Conservation (phyloP, 2,797 vertebrate species). For the Scyliorhinus canicula region DNA sequence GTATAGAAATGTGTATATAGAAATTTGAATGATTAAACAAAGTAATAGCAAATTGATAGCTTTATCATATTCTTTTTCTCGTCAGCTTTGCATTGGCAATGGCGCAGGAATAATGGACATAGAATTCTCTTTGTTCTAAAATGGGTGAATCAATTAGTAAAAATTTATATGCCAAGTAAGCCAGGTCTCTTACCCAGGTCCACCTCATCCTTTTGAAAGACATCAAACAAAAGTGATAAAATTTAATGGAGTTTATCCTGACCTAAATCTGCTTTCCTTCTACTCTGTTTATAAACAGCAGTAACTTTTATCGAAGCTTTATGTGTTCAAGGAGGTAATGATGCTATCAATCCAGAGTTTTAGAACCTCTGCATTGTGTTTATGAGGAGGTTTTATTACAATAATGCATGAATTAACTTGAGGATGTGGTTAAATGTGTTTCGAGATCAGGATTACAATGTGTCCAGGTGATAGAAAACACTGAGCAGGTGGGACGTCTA, state of each 20-base stretch:
- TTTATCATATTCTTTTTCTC: neutral
- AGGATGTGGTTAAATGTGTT: neutral
- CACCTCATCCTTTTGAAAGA: conserved; percentile 16
- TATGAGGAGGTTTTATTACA: conserved; percentile 16
- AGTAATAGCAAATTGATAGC: neutral
- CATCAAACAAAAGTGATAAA: conserved; percentile 35
- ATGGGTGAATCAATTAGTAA: neutral
- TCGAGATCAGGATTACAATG: neutral
- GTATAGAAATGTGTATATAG: too few relatives aligned
- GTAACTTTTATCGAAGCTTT: conserved; percentile 35
- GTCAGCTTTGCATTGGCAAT: neutral
- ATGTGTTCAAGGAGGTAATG: neutral
- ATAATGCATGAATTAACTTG: neutral
- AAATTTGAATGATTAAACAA: neutral
- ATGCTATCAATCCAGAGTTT: conserved; percentile 21
- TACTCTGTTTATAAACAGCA: conserved; percentile 29
- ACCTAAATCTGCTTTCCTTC: conserved; percentile 36
- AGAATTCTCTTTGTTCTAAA: neutral
- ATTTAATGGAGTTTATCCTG: conserved; percentile 31
- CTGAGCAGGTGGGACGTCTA: neutral
- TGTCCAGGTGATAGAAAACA: neutral
- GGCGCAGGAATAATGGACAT: neutral
- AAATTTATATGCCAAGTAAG: neutral
- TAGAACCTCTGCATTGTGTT: conserved; percentile 3
- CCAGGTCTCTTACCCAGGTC: neutral